phyloP scores from a whole-genome alignment of 2,113 vertebrate species.

The Nasalis larvatus region DNA sequence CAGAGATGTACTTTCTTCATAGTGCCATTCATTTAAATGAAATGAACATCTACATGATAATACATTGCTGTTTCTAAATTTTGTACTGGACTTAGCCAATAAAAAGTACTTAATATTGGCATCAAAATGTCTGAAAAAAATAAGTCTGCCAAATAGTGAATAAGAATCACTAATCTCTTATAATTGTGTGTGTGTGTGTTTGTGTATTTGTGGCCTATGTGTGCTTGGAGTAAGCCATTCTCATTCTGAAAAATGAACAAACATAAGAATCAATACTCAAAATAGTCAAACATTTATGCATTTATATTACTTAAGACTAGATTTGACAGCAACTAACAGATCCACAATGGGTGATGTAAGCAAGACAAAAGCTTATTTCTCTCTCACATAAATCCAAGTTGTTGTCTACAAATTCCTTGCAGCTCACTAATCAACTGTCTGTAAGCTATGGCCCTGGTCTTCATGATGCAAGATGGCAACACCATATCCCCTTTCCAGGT shows the following conservation, averaged over 20 bases:
- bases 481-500: neutral
- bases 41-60: constrained; percentile 82
- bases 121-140: constrained; percentile 14
- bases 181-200: neutral
- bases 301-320: neutral
- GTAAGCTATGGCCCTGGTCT: neutral
- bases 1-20: constrained; percentile 76
- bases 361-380: neutral
- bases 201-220: neutral
- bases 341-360: neutral
- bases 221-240: neutral
- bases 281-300: neutral
- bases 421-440: neutral
- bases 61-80: constrained; percentile 68
- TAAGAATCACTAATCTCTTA: neutral
- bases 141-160: neutral
- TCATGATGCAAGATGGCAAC: neutral
- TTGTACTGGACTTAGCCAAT: neutral
- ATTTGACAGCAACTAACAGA: neutral
- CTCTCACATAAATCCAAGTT: neutral
- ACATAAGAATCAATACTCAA: neutral
- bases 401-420: neutral
- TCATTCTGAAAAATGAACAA: neutral
- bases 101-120: neutral
- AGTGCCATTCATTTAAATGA: constrained; percentile 79